Conservation (phyloP, 1,140 invertebrate genomes). For the Papilio machaon region DNA sequence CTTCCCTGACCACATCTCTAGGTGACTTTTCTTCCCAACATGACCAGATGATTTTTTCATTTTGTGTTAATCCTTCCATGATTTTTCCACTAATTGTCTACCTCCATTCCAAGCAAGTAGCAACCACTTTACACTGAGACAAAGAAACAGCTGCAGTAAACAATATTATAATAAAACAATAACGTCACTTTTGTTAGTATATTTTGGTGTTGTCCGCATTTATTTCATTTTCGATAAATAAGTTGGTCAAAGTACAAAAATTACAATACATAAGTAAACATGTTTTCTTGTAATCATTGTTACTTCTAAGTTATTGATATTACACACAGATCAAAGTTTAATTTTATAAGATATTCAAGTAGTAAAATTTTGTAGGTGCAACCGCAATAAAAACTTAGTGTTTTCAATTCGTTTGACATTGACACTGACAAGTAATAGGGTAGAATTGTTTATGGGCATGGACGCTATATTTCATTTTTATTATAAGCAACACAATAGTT, state of each 20-base stretch:
- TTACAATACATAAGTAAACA: not conserved
- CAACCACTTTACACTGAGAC: slow-evolving; percentile 18
- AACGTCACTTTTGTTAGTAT: slow-evolving; percentile 23
- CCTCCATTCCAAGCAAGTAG: not conserved
- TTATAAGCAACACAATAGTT: not conserved
- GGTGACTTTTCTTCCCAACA: slow-evolving; percentile 83
- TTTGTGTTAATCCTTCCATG: slow-evolving; percentile 81
- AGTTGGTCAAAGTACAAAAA: not conserved
- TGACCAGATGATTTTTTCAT: slow-evolving; percentile 83
- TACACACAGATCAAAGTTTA: not conserved
- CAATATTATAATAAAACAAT: slow-evolving; percentile 15
- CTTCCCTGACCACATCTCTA: slow-evolving; percentile 85
- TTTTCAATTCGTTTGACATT: slow-evolving; percentile 7
- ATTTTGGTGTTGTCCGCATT: not conserved
- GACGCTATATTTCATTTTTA: not conserved
- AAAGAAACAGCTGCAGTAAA: slow-evolving; percentile 7
- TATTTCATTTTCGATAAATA: not conserved
- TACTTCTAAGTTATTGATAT: not conserved
- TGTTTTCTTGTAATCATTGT: not conserved
- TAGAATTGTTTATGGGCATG: not conserved
- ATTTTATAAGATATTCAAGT: not conserved
- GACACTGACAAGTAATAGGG: not conserved
- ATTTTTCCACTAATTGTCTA: slow-evolving; percentile 30
- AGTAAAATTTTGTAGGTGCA: not conserved
- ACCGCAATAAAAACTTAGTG: slow-evolving; percentile 10